phyloP scores from a whole-genome alignment of 2,888 invertebrate species.

The Drosophila infuscata region DNA sequence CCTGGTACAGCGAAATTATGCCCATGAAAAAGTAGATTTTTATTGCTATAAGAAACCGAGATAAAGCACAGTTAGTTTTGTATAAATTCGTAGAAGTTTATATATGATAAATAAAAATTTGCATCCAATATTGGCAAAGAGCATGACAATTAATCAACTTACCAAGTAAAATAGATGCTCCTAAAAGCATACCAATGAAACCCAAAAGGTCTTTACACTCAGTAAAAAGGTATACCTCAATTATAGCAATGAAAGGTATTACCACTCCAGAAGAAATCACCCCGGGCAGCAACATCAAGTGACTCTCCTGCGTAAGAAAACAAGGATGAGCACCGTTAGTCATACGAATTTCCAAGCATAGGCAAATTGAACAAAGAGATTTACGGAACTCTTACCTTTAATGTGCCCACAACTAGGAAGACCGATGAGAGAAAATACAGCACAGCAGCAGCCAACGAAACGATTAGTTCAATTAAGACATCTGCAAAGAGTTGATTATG shows the following conservation, averaged over 20 bases:
- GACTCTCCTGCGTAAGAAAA: neutral
- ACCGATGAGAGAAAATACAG: neutral
- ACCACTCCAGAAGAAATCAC: too few species aligned
- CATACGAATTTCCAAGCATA: neutral
- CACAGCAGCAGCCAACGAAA: fast-evolving
- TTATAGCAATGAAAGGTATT: too few species aligned
- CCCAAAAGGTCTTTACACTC: too few species aligned
- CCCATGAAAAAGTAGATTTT: neutral
- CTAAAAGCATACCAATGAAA: too few species aligned
- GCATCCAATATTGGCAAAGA: neutral
- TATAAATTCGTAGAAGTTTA: neutral
- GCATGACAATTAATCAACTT: neutral
- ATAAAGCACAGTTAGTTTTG: neutral
- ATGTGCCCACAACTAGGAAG: neutral
- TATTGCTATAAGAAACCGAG: neutral
- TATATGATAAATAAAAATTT: neutral
- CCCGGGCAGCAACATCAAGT: neutral
- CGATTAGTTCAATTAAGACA: fast-evolving
- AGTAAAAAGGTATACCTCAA: too few species aligned
- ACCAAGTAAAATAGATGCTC: fast-evolving
- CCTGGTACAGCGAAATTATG: neutral
- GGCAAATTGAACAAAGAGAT: neutral
- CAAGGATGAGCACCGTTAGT: neutral
- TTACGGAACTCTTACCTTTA: neutral
- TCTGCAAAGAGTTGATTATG: neutral